Base-by-base conservation (phyloP, 2,113 vertebrate genomes). In the Parus major region DNA sequence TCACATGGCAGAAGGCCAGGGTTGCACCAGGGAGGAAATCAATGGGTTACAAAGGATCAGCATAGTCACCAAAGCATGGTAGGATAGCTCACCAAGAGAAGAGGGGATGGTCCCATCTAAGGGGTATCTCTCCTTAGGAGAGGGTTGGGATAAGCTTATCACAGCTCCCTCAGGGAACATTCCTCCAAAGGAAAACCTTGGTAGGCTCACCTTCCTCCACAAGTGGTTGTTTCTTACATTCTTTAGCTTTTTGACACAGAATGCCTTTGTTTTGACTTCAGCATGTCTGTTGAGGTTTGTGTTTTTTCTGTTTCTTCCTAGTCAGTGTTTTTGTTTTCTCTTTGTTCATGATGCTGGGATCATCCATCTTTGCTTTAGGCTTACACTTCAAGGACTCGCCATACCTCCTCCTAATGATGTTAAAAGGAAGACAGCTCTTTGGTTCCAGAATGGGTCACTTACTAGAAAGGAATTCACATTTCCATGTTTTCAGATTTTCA, bases 321-420 rank as follows among this genome's bases (percentile, higher is more conserved):
- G 98, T 98, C 52, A 98, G 98, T 10, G 97, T 98, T 20, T 98
- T 98, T 83, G 91, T 98, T 10, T 99, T 98, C 96, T 98, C 98
- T 47, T 98, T 98, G 69, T 93, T 98, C 77, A 98, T 98, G 46
- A 97, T 98, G 68, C 84, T 99, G 97, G 98, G 98, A 35, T 98
- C 98, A 3, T 97, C 97, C 15, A 83, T 98, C 70, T 99, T 98
- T 87, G 98, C 98, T 5, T 94, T 98, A 83, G 98, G 98, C 16
- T 98, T 98, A 79, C 98, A 98, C 95, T 98, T 98, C 77, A 98
- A 97, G 89, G 98, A 98, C 59, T 98, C 95, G 0, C 89, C 97
- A 2, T 98, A 98, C 86, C 97, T 99, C 82, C 97, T 99, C 72
- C 98, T 98, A 0, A 87, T 98, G 60, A 98, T 99, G 98, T 97